Conservation (phyloP, 1,140 invertebrate species). For the Zaprionus taronus region DNA sequence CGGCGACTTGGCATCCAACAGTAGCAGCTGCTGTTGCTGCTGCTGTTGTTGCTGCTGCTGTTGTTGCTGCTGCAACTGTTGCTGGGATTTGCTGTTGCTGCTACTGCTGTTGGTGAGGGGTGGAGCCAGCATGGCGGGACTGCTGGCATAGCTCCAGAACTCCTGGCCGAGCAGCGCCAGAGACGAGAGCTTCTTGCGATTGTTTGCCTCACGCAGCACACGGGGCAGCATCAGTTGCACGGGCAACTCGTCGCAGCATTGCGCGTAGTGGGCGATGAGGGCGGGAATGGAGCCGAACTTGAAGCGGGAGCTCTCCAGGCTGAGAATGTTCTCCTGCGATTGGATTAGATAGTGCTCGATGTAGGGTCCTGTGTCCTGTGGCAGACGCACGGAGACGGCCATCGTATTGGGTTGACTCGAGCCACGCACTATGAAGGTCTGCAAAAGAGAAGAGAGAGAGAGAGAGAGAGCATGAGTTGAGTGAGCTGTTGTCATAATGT, state of each 20-base stretch:
- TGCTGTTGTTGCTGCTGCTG: slow-evolving; percentile 51
- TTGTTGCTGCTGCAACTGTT: slow-evolving; percentile 61
- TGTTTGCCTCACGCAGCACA: slow-evolving; percentile 93
- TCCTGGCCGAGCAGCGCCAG: slow-evolving; percentile 96
- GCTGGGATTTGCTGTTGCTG: slow-evolving; percentile 5
- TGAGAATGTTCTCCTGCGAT: slow-evolving; percentile 90
- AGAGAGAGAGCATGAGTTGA: slow-evolving; percentile 29
- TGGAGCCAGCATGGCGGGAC: slow-evolving; percentile 85
- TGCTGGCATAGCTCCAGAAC: slow-evolving; percentile 96
- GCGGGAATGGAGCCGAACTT: slow-evolving; percentile 95
- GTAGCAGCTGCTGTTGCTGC: slow-evolving; percentile 55
- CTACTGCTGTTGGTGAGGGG: slow-evolving; percentile 19
- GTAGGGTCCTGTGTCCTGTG: slow-evolving; percentile 93
- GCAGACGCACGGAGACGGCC: slow-evolving; percentile 96
- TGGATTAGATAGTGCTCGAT: slow-evolving; percentile 98
- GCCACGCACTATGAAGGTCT: slow-evolving; percentile 97
- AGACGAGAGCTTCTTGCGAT: slow-evolving; percentile 94
- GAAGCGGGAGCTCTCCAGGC: slow-evolving; percentile 96
- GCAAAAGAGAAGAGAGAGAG: slow-evolving; percentile 60
- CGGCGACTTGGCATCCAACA: slow-evolving; percentile 82
- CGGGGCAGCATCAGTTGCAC: slow-evolving; percentile 94
- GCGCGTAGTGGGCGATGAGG: slow-evolving; percentile 96
- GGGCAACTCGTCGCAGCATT: slow-evolving; percentile 97
- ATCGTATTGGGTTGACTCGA: slow-evolving; percentile 96
- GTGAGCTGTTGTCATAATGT: slow-evolving; percentile 52